Evolutionary conservation across 2,888 invertebrate species (phyloP).

Genomic region (Microctonus brassicae): DNA sequence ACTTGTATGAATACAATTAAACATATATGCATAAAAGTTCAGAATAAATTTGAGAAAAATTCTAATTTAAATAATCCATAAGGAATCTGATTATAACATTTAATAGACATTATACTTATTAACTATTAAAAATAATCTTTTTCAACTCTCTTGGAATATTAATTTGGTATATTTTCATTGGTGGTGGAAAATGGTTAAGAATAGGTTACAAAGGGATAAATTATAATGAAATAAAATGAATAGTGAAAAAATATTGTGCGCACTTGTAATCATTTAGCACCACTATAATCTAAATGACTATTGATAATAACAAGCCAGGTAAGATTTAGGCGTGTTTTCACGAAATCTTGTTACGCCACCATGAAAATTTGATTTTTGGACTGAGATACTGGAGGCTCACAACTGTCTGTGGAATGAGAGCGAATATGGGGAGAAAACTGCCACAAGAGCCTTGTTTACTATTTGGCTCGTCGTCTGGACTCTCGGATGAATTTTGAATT

Average conservation of each 20-base stretch:
- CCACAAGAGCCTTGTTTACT: conserved; percentile 50
- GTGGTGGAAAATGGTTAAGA: not conserved
- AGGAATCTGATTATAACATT: not conserved
- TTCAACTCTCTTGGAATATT: not conserved
- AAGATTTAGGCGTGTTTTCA: conserved; percentile 69
- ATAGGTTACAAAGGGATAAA: not conserved
- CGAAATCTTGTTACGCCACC: conserved; percentile 79
- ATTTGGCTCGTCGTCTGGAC: conserved; percentile 55
- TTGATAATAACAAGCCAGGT: conserved; percentile 15
- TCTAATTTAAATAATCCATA: not conserved
- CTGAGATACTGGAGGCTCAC: conserved; percentile 66
- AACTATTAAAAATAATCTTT: too few species aligned
- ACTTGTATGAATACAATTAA: not conserved
- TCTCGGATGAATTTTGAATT: conserved; percentile 4
- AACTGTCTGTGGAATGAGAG: conserved; percentile 64
- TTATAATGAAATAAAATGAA: not conserved
- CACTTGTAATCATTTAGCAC: conserved; percentile 24
- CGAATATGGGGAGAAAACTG: conserved; percentile 64
- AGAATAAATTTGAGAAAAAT: not conserved
- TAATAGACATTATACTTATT: not conserved
- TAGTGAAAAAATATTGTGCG: not conserved
- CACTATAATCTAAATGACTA: conserved; percentile 23
- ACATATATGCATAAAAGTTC: not conserved
- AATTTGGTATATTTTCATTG: not conserved
- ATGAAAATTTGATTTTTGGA: conserved; percentile 74